Evolutionary conservation across 1,140 invertebrate species (phyloP).

Genomic region (Lethocerus indicus): DNA sequence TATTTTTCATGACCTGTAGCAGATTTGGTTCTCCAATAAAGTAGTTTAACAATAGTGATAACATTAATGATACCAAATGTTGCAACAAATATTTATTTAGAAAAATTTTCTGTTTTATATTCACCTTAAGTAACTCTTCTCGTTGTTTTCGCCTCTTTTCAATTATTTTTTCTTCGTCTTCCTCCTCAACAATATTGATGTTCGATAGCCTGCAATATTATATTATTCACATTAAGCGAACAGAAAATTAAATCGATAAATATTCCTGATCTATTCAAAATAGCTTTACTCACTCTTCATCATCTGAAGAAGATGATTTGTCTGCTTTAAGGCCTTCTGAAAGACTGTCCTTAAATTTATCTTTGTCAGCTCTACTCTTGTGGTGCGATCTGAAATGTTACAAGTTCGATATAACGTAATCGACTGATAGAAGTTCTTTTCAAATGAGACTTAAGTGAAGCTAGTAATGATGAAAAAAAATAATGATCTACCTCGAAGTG

Average conservation of each 20-base stretch:
- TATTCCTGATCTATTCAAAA: not conserved
- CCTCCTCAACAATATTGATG: conserved; percentile 70
- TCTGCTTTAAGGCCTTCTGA: conserved; percentile 58
- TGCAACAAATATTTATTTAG: not conserved
- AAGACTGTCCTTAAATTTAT: conserved; percentile 65
- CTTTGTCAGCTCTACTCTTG: conserved; percentile 27
- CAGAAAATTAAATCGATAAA: conserved; percentile 9
- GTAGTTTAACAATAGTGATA: too few species aligned
- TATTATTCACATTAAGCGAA: not conserved
- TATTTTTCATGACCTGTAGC: not conserved
- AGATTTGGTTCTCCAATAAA: too few species aligned
- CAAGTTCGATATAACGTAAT: not conserved
- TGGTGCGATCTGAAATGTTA: conserved; percentile 16
- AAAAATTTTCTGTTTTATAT: conserved; percentile 3
- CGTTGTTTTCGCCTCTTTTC: conserved; percentile 74
- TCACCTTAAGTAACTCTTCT: conserved; percentile 72
- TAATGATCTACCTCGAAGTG: conserved; percentile 12
- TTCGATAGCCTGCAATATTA: conserved; percentile 27
- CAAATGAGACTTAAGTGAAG: not conserved
- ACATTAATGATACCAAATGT: not conserved
- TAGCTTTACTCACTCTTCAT: conserved; percentile 31
- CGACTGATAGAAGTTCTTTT: not conserved
- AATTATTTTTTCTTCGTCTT: conserved; percentile 89
- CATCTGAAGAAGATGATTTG: conserved; percentile 37
- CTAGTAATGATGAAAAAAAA: not conserved